Base-by-base conservation (phyloP, 2,113 vertebrate species). In the Sinocyclocheilus rhinocerous region DNA sequence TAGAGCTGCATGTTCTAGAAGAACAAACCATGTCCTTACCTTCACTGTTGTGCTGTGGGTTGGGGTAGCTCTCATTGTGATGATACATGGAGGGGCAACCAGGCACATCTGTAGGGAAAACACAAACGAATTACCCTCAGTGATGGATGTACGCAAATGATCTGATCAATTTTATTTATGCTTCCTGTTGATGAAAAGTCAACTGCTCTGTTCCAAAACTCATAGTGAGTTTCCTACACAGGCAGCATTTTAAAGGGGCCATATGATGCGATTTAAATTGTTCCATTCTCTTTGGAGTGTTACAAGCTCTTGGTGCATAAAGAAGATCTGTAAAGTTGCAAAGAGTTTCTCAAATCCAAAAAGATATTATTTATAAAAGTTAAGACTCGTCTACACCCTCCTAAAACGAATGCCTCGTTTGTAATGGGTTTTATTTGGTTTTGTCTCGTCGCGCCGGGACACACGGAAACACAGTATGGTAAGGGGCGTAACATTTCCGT, bases 21-120 rank as follows among this genome's bases (percentile, higher is more conserved):
- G 67, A 3, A 15, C 48, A 12, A 72, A 63, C 9, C 67, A 7
- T 50, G 8, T 55, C 11, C 65, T 55, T 85, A 89, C 97, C 96
- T 89, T 98, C 97, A 65, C 93, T 86, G 59, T 90, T 94, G 87
- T 94, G 90, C 93, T 90, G 91, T 87, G 95, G 88, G 92, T 93
- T 80, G 85, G 94, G 84, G 83, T 96, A 98, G 75, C 94, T 93
- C 91, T 98, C 97, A 0, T 26, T 90, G 65, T 95, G 97, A 55
- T 96, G 89, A 91, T 97, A 97, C 94, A 96, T 94, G 1, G 97
- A 98, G 13, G 95, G 93, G 87, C 97, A 98, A 78, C 96, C 95
- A 82, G 97, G 95, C 91, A 96, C 94, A 93, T 99, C 98, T 99
- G 86, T 6, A 84, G 2, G 76, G 84, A n/a, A 86, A 87, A 90